phyloP scores from a whole-genome alignment of 2,888 invertebrate species.

The Girardia tigrina region DNA sequence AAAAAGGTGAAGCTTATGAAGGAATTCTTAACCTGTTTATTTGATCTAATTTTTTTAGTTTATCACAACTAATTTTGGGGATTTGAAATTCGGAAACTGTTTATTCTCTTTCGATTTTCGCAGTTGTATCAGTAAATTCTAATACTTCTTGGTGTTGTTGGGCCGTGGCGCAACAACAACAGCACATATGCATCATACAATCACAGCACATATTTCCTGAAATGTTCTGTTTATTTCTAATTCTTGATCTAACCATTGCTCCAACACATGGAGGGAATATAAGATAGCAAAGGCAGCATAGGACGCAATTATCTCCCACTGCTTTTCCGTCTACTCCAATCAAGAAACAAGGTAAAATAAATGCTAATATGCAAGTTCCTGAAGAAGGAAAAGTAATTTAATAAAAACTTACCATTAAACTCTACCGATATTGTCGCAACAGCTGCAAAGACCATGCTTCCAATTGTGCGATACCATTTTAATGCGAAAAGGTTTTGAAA shows the following conservation, averaged over 20 bases:
- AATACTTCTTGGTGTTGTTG: slow-evolving; percentile 4
- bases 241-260: not conserved
- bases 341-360: not conserved
- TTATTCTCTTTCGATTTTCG: not conserved
- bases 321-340: not conserved
- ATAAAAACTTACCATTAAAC: not conserved
- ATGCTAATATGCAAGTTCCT: not conserved
- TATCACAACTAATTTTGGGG: too few species aligned
- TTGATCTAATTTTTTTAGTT: too few species aligned
- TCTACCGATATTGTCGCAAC: not conserved
- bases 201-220: slow-evolving; percentile 13
- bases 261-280: not conserved
- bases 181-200: slow-evolving; percentile 53
- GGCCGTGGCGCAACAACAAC: not conserved
- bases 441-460: not conserved
- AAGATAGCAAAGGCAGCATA: not conserved
- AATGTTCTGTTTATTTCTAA: not conserved
- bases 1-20: too few species aligned
- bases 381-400: not conserved
- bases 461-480: too few species aligned
- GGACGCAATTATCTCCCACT: not conserved
- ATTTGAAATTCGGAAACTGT: too few species aligned
- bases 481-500: too few species aligned
- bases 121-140: not conserved
- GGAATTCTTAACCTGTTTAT: too few species aligned